phyloP scores from a whole-genome alignment of 2,888 invertebrate genomes.

The Escarpia spicata region DNA sequence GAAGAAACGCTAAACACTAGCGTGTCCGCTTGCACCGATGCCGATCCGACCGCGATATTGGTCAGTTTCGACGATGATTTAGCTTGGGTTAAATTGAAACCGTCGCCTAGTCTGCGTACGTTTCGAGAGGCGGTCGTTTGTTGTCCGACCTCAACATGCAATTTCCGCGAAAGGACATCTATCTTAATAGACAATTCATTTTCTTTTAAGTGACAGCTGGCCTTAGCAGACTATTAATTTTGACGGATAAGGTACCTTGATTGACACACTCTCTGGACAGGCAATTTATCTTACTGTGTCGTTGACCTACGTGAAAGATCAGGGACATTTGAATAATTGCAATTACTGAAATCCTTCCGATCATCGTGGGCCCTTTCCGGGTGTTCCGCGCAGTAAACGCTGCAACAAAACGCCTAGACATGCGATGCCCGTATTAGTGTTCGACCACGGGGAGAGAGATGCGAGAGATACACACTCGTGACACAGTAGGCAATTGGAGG shows the following conservation, averaged over 20 bases:
- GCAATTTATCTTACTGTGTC: background rate
- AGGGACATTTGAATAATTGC: background rate
- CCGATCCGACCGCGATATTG: background rate
- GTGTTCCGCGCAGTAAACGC: background rate
- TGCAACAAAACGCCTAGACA: background rate
- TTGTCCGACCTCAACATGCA: background rate
- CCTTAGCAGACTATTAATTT: background rate
- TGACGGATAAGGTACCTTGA: background rate
- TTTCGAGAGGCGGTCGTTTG: background rate
- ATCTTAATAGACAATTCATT: slow-evolving; percentile 8
- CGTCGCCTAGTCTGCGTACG: background rate
- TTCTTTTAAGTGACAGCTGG: background rate
- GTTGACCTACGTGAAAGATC: slow-evolving; percentile 2
- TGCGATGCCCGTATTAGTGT: background rate
- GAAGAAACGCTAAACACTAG: no score
- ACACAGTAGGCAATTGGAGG: no score
- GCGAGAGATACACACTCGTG: no score
- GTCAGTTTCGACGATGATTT: background rate
- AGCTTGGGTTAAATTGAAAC: background rate
- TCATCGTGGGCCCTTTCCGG: background rate
- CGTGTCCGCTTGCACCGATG: background rate
- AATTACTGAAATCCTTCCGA: background rate
- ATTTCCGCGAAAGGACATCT: background rate
- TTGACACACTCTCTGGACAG: slow-evolving; percentile 16
- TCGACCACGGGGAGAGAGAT: background rate